Conservation (phyloP, 2,888 invertebrate genomes). For the Ganaspis brasiliensis region DNA sequence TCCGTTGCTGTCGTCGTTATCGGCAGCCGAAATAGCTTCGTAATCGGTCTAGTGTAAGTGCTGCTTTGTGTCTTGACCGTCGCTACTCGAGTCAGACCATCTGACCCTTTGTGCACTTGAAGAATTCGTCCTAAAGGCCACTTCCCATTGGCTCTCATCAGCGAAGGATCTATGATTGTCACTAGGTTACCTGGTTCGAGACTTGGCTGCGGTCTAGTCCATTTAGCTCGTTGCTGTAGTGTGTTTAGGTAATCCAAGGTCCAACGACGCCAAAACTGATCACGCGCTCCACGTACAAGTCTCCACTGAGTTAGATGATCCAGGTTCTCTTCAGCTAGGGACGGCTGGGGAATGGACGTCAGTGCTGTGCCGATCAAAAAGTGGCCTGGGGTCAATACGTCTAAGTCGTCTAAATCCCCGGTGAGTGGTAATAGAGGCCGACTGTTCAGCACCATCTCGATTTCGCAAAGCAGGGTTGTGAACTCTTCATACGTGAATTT, state of each 20-base stretch:
- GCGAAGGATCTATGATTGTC: conserved; percentile 46
- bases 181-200: conserved; percentile 53
- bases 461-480: background rate
- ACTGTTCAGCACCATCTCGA: conserved; percentile 26
- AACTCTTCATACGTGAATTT: conserved; percentile 3
- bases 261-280: conserved; percentile 48
- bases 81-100: conserved; percentile 54
- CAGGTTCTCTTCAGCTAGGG: background rate
- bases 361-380: conserved; percentile 44
- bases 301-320: conserved; percentile 48
- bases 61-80: conserved; percentile 17
- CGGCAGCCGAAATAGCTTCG: background rate
- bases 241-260: conserved; percentile 46
- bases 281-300: background rate
- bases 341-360: conserved; percentile 25
- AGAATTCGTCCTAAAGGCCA: conserved; percentile 59
- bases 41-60: background rate
- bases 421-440: conserved; percentile 26
- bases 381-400: background rate
- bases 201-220: background rate
- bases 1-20: no score
- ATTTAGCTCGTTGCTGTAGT: conserved; percentile 48
- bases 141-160: conserved; percentile 46
- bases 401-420: conserved; percentile 15
- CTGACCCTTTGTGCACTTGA: conserved; percentile 56